Percentiles rank a stretch among this genome's conserved stretches.
Conservation (phyloP, 92 coral and sea anemone genomes). For the Palythoa heliodiscus region DNA sequence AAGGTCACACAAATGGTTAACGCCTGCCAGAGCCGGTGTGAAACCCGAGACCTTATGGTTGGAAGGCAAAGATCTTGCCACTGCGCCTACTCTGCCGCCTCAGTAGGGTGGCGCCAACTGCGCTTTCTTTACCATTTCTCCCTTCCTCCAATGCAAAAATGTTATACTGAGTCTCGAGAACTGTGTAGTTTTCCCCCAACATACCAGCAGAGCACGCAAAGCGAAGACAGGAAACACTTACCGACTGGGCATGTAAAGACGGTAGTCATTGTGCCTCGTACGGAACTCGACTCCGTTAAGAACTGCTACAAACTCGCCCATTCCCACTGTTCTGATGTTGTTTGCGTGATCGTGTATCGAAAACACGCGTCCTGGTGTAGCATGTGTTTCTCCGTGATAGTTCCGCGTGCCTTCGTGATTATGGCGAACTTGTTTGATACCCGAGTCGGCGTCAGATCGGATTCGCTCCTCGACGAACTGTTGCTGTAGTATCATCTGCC, state of each 20-base stretch:
- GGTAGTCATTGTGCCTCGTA: constrained; percentile 89
- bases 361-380: constrained; percentile 35
- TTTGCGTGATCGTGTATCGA: constrained; percentile 86
- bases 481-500: constrained; percentile 60
- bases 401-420: constrained; percentile 32
- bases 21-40: too few species aligned
- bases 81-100: too few species aligned
- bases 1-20: too few species aligned
- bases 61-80: too few species aligned
- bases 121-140: too few species aligned
- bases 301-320: constrained; percentile 81
- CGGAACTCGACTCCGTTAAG: constrained; percentile 89
- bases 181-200: not conserved
- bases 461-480: constrained; percentile 61
- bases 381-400: constrained; percentile 51
- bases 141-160: not conserved
- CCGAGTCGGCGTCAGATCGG: constrained; percentile 66
- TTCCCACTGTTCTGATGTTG: constrained; percentile 78
- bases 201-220: not conserved
- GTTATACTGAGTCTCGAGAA: too few species aligned
- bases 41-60: too few species aligned
- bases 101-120: too few species aligned
- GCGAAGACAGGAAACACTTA: not conserved
- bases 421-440: constrained; percentile 60
- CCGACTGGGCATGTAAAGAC: constrained; percentile 73